Base-by-base conservation (phyloP, 2,113 vertebrate species). In the Parotia lawesii region DNA sequence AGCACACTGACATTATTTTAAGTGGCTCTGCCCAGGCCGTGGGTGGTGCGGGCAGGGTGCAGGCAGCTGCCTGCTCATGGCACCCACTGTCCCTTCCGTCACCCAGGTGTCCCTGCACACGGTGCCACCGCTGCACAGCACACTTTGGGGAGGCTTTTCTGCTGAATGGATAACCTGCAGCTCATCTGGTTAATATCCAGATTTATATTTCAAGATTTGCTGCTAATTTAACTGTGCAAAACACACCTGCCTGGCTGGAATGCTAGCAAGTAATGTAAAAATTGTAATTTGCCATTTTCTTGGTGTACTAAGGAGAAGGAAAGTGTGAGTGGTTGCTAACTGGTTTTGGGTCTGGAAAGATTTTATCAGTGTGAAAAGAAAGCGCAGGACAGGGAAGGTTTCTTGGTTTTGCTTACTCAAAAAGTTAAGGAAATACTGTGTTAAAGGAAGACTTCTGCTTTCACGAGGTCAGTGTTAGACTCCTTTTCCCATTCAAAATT, bases 1-100 rank as follows among this genome's bases (percentile, higher is more conserved):
- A 35, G 40, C 90, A 83, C 74, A 79, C 80, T 91, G 88, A 50
- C 37, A 8, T 85, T 84, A 79, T 54, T 88, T 91, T 37, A 54
- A 88, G 91, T 29, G 81, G 27, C 42, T 25, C 18, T 71, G 83
- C 73, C 88, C 7, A 5, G 65, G 24, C 31, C 1, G 4, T 4
- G 70, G 79, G 57, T 65, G 75, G 45, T 33, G 40, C 47, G 71
- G 47, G 37, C 50, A 69, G 56, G 53, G 57, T 58, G n/a, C 54
- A 50, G 44, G 33, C 57, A 65, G 47, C 35, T 74, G 79, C 60
- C 40, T 33, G 48, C 28, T 72, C 10, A 0, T 19, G 13, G 56
- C 20, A 74, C 29, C 69, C 11, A 2, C 35, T 13, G 50, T 44
- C 24, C 53, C 29, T 37, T 21, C 47, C 54, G 42, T 42, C 81